Evolutionary conservation across 1,140 invertebrate species (phyloP), one percentile per base, ranked within the genome.

Genomic region (Drosophila parabipectinata): DNA sequence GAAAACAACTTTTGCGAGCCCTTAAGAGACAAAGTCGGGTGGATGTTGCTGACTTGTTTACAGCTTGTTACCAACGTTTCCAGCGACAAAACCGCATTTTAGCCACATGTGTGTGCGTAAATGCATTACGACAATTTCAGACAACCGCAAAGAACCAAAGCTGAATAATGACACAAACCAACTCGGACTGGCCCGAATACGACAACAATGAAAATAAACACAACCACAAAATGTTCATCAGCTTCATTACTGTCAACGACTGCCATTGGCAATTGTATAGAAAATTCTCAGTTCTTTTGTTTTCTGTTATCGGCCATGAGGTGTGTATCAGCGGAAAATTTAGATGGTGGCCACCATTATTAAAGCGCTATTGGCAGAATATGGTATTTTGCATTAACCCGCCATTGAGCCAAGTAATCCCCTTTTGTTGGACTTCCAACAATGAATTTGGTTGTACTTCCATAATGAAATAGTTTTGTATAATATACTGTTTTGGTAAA

Each of bases 211-310:
- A 79, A 62, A 81, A 81, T 81, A 67, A 76, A 72, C 82, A 82
- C 47, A 54, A 76, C 82, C 83, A 24, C 82, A 87, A 72, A 85
- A 79, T 77, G 74, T 78, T 87, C 53, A 81, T 47, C 69, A 72
- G 82, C 77, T 81, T 64, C 63, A 85, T 85, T 87, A 87, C 67
- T 82, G 78, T 87, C 66, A 64, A 71, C 75, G 71, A 55, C 66
- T 77, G 55, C 26, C 24, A 59, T 60, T 67, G 57, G 24, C 39
- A 34, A 53, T 63, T 57, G 53, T 9, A 37, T 15, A 12, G 45
- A 41, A 50, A 64, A 37, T 72, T 12, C 21, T 12, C 24, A 28
- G 34, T 30, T 54, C 45, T 30, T 37, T 39, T 41, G 18, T 39
- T 3, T 14, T 10, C n/a, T 24, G 32, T 47, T 41, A 37, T 54